Percentiles rank a stretch among this genome's conserved stretches.
Conservation (phyloP, 2,888 invertebrate species). For the Nomada hirtipes region DNA sequence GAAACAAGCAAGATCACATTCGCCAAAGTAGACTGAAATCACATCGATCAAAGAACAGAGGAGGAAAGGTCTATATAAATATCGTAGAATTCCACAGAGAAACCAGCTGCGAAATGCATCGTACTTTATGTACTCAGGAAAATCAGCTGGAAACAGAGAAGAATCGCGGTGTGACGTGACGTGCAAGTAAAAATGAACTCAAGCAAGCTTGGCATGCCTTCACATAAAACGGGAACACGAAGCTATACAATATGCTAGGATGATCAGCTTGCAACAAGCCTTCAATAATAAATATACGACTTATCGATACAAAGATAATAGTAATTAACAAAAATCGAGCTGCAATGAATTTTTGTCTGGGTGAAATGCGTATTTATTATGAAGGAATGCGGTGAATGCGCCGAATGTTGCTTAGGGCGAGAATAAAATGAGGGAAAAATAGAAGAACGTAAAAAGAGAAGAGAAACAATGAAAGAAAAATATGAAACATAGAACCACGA, state of each 20-base stretch:
- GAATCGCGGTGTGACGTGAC: slow-evolving; percentile 53
- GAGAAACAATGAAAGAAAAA: not conserved
- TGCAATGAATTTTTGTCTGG: not conserved
- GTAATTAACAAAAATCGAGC: not conserved
- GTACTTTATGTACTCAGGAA: slow-evolving; percentile 10
- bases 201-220: slow-evolving; percentile 74
- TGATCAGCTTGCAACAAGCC: slow-evolving; percentile 34
- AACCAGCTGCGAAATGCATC: slow-evolving; percentile 19
- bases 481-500: slow-evolving; percentile 21
- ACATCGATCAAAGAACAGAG: not conserved
- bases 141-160: slow-evolving; percentile 15
- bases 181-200: slow-evolving; percentile 72
- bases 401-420: not conserved
- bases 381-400: not conserved
- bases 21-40: slow-evolving; percentile 39
- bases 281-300: slow-evolving; percentile 24
- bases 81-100: slow-evolving; percentile 6
- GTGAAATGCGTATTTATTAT: not conserved
- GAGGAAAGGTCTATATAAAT: not conserved
- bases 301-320: slow-evolving; percentile 8
- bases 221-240: slow-evolving; percentile 33
- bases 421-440: not conserved
- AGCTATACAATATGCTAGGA: slow-evolving; percentile 28
- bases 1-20: not conserved
- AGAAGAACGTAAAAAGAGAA: not conserved